Base-by-base conservation (phyloP, 2,888 invertebrate genomes). In the Drosophila melanosoma region DNA sequence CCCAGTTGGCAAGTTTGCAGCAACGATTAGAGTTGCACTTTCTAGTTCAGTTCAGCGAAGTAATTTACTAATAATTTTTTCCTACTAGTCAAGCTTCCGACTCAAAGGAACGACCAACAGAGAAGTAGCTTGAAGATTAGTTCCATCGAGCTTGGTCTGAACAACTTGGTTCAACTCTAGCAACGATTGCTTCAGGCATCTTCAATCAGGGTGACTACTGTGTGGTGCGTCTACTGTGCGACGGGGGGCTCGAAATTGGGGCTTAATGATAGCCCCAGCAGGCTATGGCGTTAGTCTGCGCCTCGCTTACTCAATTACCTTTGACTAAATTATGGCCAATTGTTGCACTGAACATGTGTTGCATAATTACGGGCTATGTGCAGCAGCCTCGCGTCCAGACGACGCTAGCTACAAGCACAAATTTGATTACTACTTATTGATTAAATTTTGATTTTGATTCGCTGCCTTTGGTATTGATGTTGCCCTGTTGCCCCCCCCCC, bases 261-360 rank as follows among this genome's bases (percentile, higher is more conserved):
- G 51, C 65, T 66, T 85, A 85, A 85, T 87, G 81, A 85, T 85
- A 85, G 85, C 60, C 69, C 76, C 66, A 61, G 38, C 40, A 51
- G 53, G 58, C 64, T 52, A 56, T 68, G 82, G 87, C 87, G 83
- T 82, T 87, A 82, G 87, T 60, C 66, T 57, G 74, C 60, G 70
- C 79, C 74, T 68, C 81, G 75, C 77, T 85, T 85, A 85, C 83
- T 88, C 86, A 83, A 87, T 86, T 88, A 86, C 83, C 81, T 85
- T 88, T 83, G 87, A 86, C 87, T 87, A 88, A 87, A 87, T 87
- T 88, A 87, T 88, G 84, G 87, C 89, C 87, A 88, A 87, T 87
- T 88, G 87, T 87, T 88, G 89, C 76, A 69, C 69, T 75, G 84
- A 87, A 88, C 87, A 87, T 87, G 87, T 87, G 87, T 87, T 88